Conservation (phyloP, 2,797 vertebrate genomes). For the Enteromius viviparus region DNA sequence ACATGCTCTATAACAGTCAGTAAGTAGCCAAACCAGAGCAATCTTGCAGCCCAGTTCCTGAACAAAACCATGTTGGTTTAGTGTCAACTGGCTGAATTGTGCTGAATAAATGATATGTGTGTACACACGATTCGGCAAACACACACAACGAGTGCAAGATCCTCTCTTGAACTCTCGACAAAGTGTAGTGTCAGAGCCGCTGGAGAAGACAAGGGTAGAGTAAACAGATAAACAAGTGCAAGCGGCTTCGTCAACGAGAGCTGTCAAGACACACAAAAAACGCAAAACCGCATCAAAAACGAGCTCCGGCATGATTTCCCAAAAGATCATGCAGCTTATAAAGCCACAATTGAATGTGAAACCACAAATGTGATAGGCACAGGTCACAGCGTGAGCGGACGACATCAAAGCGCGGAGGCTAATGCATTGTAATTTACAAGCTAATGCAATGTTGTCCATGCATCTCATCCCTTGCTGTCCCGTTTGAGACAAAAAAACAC, state of each 20-base stretch:
- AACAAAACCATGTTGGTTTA: conserved; percentile 32
- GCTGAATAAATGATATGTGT: conserved; percentile 32
- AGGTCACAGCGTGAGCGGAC: conserved; percentile 19
- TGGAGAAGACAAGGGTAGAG: conserved; percentile 13
- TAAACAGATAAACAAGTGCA: conserved; percentile 41
- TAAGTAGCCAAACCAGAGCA: conserved; percentile 9
- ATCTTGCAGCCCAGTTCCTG: conserved; percentile 20
- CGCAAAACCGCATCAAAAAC: conserved; percentile 13
- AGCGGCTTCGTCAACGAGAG: not conserved
- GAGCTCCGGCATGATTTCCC: conserved; percentile 27
- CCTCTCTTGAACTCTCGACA: conserved; percentile 44
- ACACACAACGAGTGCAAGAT: not conserved
- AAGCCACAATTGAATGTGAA: conserved; percentile 13
- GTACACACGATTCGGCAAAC: conserved; percentile 14
- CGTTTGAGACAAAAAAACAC: not conserved
- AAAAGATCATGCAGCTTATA: not conserved
- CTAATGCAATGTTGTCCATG: not conserved
- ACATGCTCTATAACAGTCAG: conserved; percentile 7
- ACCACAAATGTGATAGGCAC: conserved; percentile 35
- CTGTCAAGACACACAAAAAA: conserved; percentile 24
- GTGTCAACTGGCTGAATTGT: conserved; percentile 18
- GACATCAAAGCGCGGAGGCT: conserved; percentile 31
- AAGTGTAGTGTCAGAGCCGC: conserved; percentile 40
- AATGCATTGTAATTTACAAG: conserved; percentile 35
- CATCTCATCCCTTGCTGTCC: not conserved